These are phyloP conservation scores for Trichomycterus rosablanca DNA, from an alignment of 2,113 vertebrate genomes.

Conservation along the genomic window DNA sequence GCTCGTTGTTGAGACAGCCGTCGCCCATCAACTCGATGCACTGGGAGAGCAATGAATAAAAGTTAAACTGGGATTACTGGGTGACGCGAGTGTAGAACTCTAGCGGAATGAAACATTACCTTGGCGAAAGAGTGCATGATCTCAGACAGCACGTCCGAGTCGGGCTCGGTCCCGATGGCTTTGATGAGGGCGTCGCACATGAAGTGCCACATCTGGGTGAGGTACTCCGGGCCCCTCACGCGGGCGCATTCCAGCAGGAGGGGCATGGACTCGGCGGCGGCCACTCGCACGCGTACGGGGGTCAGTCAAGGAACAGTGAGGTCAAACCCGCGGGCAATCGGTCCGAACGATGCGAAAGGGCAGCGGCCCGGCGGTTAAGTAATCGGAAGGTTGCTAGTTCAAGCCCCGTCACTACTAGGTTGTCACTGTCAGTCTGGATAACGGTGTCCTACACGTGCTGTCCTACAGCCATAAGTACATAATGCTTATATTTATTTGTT, in stretches of 20 bases:
- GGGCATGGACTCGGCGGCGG: slow-evolving; percentile 95
- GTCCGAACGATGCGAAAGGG: too few species aligned
- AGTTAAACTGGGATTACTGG: background rate
- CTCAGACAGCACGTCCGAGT: slow-evolving; percentile 94
- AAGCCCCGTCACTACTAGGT: too few species aligned
- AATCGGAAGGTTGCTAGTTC: too few species aligned
- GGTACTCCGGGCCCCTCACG: slow-evolving; percentile 90
- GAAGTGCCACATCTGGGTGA: slow-evolving; percentile 99
- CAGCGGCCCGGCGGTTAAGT: too few species aligned
- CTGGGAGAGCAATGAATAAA: slow-evolving; percentile 50
- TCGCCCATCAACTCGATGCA: slow-evolving; percentile 97
- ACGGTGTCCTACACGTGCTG: too few species aligned
- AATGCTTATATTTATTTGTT: too few species aligned
- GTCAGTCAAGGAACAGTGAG: slow-evolving; percentile 67
- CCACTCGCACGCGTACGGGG: slow-evolving; percentile 81
- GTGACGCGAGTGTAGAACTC: background rate
- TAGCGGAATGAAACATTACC: slow-evolving; percentile 64
- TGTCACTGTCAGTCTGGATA: too few species aligned
- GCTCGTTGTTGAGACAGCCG: slow-evolving; percentile 91
- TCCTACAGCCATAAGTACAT: too few species aligned
- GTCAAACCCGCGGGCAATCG: background rate
- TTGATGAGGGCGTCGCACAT: slow-evolving; percentile 98
- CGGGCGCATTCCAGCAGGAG: slow-evolving; percentile 89
- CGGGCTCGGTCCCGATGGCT: slow-evolving; percentile 93
- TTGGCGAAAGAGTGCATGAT: slow-evolving; percentile 99